Evolutionary conservation across 2,888 invertebrate genomes (phyloP).

Genomic region (Cyclophora punctaria): DNA sequence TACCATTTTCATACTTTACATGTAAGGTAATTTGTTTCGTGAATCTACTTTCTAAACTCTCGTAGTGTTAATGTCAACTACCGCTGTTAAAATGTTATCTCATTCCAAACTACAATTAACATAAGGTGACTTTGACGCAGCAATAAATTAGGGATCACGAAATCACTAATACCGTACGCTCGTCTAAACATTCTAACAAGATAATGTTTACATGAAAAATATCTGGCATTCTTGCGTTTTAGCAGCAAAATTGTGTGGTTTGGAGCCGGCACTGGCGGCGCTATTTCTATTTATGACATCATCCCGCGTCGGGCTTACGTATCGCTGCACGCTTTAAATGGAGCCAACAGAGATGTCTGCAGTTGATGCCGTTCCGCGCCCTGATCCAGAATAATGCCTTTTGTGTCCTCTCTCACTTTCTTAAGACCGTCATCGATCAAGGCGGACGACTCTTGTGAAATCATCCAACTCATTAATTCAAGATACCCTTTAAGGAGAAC

Average conservation of each 20-base stretch:
- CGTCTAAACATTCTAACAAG: conserved; percentile 15
- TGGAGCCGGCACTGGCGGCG: conserved; percentile 53
- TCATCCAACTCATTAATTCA: conserved; percentile 62
- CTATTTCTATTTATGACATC: conserved; percentile 78
- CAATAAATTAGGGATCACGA: not conserved
- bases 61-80: no score
- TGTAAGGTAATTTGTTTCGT: no score
- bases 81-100: no score
- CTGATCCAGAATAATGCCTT: conserved; percentile 69
- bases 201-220: conserved; percentile 33
- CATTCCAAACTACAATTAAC: no score
- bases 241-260: conserved; percentile 53
- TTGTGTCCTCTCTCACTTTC: conserved; percentile 52
- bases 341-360: conserved; percentile 70
- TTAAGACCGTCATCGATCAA: conserved; percentile 40
- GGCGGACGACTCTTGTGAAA: conserved; percentile 59
- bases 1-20: no score
- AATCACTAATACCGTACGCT: not conserved
- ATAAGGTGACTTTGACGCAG: no score
- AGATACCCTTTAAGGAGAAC: conserved; percentile 67
- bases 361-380: conserved; percentile 70
- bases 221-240: conserved; percentile 47
- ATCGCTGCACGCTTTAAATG: conserved; percentile 77
- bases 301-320: conserved; percentile 73
- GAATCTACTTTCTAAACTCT: no score